Evolutionary conservation across 2,797 vertebrate genomes (phyloP).

Genomic region (Delichon dasypus): DNA sequence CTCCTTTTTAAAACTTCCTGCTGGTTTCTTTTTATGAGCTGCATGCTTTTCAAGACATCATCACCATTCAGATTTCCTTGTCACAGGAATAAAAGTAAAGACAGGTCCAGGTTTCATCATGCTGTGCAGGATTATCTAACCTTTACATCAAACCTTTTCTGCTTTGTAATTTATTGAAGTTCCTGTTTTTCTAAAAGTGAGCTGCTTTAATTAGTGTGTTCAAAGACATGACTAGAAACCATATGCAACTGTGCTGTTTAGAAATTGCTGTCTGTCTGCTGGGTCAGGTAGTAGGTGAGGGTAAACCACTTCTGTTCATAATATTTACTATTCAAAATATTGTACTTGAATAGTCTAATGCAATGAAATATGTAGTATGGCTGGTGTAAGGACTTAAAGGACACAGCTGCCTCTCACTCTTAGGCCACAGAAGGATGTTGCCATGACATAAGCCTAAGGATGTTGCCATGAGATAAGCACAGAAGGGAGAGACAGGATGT

Average conservation of each 20-base stretch:
- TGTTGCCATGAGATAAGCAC: background rate
- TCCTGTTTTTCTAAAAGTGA: slow-evolving; percentile 52
- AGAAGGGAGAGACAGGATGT: background rate
- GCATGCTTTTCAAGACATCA: slow-evolving; percentile 69
- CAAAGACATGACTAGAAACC: slow-evolving; percentile 56
- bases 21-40: slow-evolving; percentile 71
- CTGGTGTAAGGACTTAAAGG: background rate
- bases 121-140: slow-evolving; percentile 69
- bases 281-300: slow-evolving; percentile 22
- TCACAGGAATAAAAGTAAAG: slow-evolving; percentile 62
- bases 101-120: slow-evolving; percentile 49
- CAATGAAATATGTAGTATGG: background rate
- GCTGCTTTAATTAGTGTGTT: slow-evolving; percentile 68
- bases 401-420: background rate
- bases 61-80: slow-evolving; percentile 68
- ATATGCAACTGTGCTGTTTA: slow-evolving; percentile 22
- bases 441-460: background rate
- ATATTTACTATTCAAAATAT: slow-evolving; percentile 39
- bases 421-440: background rate
- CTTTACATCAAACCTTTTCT: slow-evolving; percentile 66
- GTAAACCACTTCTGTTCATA: slow-evolving; percentile 17
- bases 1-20: slow-evolving; percentile 73
- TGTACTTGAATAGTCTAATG: background rate
- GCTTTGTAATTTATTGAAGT: slow-evolving; percentile 59
- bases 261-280: slow-evolving; percentile 49